These are phyloP conservation scores for Callopanchax toddi DNA, from an alignment of 2,113 vertebrate genomes.

Conservation along the genomic window DNA sequence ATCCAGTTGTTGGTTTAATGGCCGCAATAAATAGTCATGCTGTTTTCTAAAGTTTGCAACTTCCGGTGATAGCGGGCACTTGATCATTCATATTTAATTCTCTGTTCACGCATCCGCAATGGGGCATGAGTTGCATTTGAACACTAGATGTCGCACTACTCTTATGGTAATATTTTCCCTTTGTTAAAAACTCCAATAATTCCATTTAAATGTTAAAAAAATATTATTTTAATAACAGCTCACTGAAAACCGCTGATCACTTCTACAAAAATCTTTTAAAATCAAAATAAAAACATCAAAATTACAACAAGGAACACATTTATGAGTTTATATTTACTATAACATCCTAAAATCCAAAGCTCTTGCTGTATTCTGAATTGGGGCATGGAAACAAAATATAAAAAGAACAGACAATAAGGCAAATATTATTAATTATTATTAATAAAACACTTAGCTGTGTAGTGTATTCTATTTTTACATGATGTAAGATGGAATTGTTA, in stretches of 20 bases:
- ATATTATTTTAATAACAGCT: background rate
- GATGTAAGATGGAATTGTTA: too few relatives aligned
- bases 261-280: background rate
- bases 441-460: background rate
- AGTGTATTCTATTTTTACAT: too few relatives aligned
- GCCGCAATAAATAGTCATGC: too few relatives aligned
- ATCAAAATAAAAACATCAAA: background rate
- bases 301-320: background rate
- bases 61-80: too few relatives aligned
- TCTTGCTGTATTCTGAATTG: background rate
- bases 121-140: background rate
- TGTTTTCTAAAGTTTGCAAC: fast-evolving
- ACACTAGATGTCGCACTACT: conserved; percentile 60
- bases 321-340: background rate
- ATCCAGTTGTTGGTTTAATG: too few relatives aligned
- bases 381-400: background rate
- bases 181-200: background rate
- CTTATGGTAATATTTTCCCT: background rate
- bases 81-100: too few relatives aligned
- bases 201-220: background rate
- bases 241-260: background rate
- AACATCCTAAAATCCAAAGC: background rate
- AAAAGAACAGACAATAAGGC: background rate
- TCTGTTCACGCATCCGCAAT: conserved; percentile 32
- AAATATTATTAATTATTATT: background rate